phyloP scores from a whole-genome alignment of 2,797 vertebrate species.

The Artibeus jamaicensis region DNA sequence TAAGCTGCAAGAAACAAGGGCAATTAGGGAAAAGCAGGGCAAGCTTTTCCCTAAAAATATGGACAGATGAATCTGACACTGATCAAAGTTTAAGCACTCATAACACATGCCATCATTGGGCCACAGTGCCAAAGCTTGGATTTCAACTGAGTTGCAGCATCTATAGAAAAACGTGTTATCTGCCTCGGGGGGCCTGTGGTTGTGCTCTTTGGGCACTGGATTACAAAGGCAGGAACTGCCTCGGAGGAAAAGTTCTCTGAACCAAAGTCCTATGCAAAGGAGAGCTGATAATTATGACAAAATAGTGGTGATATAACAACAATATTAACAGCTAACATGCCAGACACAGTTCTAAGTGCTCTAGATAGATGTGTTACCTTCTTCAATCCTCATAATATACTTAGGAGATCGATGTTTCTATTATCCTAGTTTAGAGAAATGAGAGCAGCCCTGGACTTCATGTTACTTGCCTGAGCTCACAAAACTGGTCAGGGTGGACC shows the following conservation, averaged over 20 bases:
- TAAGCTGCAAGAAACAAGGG: not conserved
- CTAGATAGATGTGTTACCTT: not conserved
- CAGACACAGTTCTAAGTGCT: not conserved
- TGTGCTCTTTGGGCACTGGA: not conserved
- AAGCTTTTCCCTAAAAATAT: too few relatives aligned
- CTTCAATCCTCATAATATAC: not conserved
- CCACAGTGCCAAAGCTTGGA: not conserved
- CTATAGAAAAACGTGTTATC: not conserved
- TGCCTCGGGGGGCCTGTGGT: not conserved
- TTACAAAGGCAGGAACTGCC: conserved; percentile 11
- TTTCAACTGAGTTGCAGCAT: not conserved
- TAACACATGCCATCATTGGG: not conserved
- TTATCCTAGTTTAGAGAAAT: not conserved
- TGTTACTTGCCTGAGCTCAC: not conserved
- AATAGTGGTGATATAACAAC: not conserved
- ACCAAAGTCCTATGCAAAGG: not conserved
- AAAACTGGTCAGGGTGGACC: not conserved
- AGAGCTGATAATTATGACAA: not conserved
- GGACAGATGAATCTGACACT: not conserved
- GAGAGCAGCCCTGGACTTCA: not conserved
- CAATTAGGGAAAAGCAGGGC: conserved; percentile 21
- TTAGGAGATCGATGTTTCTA: not conserved
- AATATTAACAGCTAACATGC: not conserved
- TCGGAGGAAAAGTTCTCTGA: not conserved
- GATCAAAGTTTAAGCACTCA: not conserved